Evolutionary conservation across 64 coral and sea anemone species (phyloP).

Genomic region (Montipora sp.): DNA sequence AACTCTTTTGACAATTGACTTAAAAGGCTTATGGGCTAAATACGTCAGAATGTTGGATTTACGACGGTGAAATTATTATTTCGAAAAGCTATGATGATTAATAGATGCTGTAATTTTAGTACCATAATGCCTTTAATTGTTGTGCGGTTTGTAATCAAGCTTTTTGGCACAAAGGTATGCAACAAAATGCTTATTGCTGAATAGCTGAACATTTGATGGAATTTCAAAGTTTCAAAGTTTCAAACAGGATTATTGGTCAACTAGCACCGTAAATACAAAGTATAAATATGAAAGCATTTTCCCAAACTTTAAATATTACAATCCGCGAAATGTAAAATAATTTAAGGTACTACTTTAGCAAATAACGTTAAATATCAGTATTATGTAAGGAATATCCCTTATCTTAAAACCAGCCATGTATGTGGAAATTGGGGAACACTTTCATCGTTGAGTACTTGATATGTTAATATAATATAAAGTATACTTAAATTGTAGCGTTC

Average conservation of each 20-base stretch:
- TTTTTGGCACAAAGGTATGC: no score
- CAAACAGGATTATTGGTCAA: constrained; percentile 11
- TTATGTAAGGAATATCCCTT: not conserved
- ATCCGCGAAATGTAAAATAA: not conserved
- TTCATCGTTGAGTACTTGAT: constrained; percentile 24
- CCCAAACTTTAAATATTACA: not conserved
- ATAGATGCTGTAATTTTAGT: not conserved
- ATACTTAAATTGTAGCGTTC: constrained; percentile 21
- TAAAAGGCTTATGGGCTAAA: constrained; percentile 31
- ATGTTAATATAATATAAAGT: constrained; percentile 26
- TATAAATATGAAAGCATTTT: constrained; percentile 14
- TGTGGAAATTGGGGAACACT: constrained; percentile 31
- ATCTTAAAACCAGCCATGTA: not conserved
- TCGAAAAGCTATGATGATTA: not conserved
- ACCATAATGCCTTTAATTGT: no score
- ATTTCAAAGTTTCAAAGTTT: not conserved
- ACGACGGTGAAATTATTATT: constrained; percentile 24
- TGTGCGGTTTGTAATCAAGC: no score
- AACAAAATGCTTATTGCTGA: no score
- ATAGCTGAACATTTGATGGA: no score
- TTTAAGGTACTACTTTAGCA: constrained; percentile 2
- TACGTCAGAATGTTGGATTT: constrained; percentile 8
- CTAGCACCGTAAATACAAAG: not conserved
- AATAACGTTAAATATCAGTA: not conserved
- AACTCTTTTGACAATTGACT: constrained; percentile 1